Percentiles rank a stretch among this genome's conserved stretches.
phyloP scores from a whole-genome alignment of 1,140 invertebrate genomes.

The Aphelenchoides fujianensis region DNA sequence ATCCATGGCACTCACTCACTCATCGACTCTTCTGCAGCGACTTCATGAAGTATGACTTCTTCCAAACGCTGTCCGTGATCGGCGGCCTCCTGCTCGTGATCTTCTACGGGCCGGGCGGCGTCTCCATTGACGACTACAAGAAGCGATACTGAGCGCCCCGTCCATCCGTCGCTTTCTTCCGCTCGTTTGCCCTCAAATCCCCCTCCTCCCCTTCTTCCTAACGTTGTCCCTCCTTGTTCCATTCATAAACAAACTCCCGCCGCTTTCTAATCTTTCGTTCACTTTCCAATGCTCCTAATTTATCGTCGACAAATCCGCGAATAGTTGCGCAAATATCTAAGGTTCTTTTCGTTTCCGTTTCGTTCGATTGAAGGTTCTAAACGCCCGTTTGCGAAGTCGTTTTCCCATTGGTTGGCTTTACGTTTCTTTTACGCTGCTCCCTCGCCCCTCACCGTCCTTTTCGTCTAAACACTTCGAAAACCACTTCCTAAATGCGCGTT shows the following conservation, averaged over 20 bases:
- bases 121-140: constrained; percentile 99
- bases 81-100: constrained; percentile 98
- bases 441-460: too few relatives aligned
- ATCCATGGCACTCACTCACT: too few relatives aligned
- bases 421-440: too few relatives aligned
- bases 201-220: neutral
- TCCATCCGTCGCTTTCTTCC: neutral
- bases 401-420: too few relatives aligned
- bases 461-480: too few relatives aligned
- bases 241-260: neutral
- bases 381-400: too few relatives aligned
- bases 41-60: constrained; percentile 99
- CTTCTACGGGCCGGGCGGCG: constrained; percentile 91
- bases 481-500: too few relatives aligned
- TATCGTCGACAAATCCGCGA: too few relatives aligned
- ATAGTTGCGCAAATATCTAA: too few relatives aligned
- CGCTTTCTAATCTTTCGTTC: neutral
- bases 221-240: neutral
- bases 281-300: constrained; percentile 1
- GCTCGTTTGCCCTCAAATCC: neutral
- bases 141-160: constrained; percentile 78
- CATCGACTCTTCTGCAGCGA: too few relatives aligned
- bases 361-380: too few relatives aligned
- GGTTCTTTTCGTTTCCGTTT: too few relatives aligned
- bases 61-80: constrained; percentile 79